Evolutionary conservation across 2,888 invertebrate genomes (phyloP).

Genomic region (Agrochola lychnidis): DNA sequence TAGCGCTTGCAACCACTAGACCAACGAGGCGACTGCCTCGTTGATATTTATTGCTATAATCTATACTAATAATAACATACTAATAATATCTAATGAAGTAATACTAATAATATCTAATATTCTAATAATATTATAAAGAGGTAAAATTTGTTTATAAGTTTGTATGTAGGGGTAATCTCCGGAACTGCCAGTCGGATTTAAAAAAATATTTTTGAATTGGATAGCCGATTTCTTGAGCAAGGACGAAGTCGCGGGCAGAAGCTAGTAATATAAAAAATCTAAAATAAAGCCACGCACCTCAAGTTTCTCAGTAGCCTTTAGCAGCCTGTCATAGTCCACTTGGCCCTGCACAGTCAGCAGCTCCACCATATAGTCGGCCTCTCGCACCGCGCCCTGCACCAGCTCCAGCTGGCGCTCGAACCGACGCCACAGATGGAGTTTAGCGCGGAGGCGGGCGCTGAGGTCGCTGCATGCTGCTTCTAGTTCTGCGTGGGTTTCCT

Average conservation of each 20-base stretch:
- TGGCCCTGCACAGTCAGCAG: slow-evolving; percentile 95
- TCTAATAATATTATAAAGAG: too few species aligned
- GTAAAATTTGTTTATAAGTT: too few species aligned
- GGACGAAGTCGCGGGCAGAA: too few species aligned
- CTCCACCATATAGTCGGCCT: slow-evolving; percentile 97
- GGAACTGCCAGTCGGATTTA: too few species aligned
- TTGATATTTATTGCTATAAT: not conserved
- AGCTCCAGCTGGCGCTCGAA: slow-evolving; percentile 95
- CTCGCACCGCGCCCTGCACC: slow-evolving; percentile 95
- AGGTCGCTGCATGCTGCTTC: slow-evolving; percentile 93
- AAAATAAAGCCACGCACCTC: slow-evolving; percentile 91
- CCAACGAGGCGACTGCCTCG: too few species aligned
- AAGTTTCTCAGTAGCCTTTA: slow-evolving; percentile 95
- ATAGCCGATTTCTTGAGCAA: too few species aligned
- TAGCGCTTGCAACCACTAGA: too few species aligned
- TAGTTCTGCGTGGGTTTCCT: slow-evolving; percentile 94
- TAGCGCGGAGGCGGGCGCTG: slow-evolving; percentile 91
- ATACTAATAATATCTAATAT: too few species aligned
- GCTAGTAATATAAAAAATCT: not conserved
- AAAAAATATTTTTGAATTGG: too few species aligned
- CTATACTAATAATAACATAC: too few species aligned
- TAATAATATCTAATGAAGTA: too few species aligned
- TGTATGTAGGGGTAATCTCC: too few species aligned
- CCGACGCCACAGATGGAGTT: slow-evolving; percentile 93
- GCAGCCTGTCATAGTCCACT: slow-evolving; percentile 95